Evolutionary conservation across 2,113 vertebrate species (phyloP), one percentile per base, ranked within the genome.

Genomic region (Macquaria ambigua): DNA sequence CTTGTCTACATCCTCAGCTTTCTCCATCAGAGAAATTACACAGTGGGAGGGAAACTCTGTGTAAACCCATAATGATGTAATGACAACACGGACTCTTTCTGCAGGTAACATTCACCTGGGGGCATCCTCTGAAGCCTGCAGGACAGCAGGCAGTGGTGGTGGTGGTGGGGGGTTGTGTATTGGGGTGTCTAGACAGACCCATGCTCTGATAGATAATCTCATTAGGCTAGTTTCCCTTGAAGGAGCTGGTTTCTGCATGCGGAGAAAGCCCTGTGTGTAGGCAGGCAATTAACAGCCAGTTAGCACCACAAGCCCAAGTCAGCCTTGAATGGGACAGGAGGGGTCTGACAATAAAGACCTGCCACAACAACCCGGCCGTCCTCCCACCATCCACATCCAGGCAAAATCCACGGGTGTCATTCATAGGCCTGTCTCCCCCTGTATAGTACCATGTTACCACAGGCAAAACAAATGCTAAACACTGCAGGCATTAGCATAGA

Each of bases 131-230:
- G 67, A 9, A 20, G 55, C 43, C 79, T 64, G 59, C 58, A 34
- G 82, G 20, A 43, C 31, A 39, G 28, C 53, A 31, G 37, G 55
- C 34, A 56, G 28, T 14, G 61, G 20, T 37, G 83, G 56, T 78
- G 91, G 88, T 89, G 9, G 11, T 16, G 20, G 70, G 23, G 64
- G 74, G 70, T 92, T 95, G 95, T 95, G 96, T 95, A 96, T 93
- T 95, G 94, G 87, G 87, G 82, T 90, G 92, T 92, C 92, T 95
- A 96, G 95, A 95, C 89, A 93, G 75, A 77, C 82, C 92, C 88
- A 37, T 92, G 87, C 86, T 72, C 79, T 82, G 89, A 89, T 90
- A 89, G 94, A 90, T 95, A 96, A 96, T 95, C 94, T 90, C 93
- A 95, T 96, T 96, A 94, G 93, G 68, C 72, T 72, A 75, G 92